Evolutionary conservation across 2,797 vertebrate species (phyloP).

Genomic region (Phrynocephalus vlangalii): DNA sequence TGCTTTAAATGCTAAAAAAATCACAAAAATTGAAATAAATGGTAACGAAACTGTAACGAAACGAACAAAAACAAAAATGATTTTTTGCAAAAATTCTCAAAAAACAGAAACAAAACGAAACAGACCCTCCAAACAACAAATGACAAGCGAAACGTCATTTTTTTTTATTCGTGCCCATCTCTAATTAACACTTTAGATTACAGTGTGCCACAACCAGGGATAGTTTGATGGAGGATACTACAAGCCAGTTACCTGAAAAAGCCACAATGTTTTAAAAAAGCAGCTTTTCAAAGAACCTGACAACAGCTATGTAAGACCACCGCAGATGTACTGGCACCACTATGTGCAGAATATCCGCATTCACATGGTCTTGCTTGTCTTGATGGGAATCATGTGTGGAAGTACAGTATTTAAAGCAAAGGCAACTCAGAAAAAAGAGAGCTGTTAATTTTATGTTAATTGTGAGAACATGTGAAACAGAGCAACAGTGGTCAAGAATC

Average conservation of each 20-base stretch:
- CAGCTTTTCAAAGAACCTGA: neutral
- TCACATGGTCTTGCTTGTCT: neutral
- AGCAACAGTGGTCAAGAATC: conserved; percentile 65
- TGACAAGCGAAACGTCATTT: too few relatives aligned
- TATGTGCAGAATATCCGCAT: neutral
- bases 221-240: neutral
- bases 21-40: too few relatives aligned
- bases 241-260: neutral
- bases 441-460: conserved; percentile 71
- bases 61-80: too few relatives aligned
- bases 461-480: conserved; percentile 67
- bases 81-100: too few relatives aligned
- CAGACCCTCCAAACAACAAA: too few relatives aligned
- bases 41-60: too few relatives aligned
- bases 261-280: neutral
- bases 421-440: conserved; percentile 74
- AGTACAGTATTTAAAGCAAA: conserved; percentile 72
- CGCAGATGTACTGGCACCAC: neutral
- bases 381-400: conserved; percentile 75
- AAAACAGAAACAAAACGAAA: too few relatives aligned
- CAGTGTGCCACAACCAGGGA: neutral
- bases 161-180: too few relatives aligned
- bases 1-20: too few relatives aligned
- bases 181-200: neutral
- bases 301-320: neutral